Evolutionary conservation across 2,113 vertebrate genomes (phyloP), one percentile per base, ranked within the genome.

Genomic region (Laticauda colubrina): DNA sequence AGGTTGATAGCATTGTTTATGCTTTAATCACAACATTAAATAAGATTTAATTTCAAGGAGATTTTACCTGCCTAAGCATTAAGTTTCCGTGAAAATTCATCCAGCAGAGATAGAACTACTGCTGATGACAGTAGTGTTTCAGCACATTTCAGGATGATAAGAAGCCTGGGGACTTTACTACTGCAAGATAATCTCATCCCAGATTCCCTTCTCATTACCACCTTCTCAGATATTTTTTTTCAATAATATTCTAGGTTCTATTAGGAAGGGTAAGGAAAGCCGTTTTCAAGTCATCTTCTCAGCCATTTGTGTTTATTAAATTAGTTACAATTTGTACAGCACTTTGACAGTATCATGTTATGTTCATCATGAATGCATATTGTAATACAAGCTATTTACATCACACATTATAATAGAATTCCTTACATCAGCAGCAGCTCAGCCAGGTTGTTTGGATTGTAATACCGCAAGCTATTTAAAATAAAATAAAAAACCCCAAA

Each of bases 261-360:
- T 95, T 89, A 93, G 89, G 93, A 85, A 57, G 53, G 23, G n/a
- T 54, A 54, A 34, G 53, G 15, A 94, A 53, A 53, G 64, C 88
- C 95, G 92, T 94, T 96, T 96, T 92, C 86, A 92, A 94, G 96
- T 96, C 94, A 96, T 89, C 96, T 96, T 14, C 10, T 96, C 95
- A 94, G 95, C 94, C 92, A 93, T 96, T 96, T 94, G 88, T 94
- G 94, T 96, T 96, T 95, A 95, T 95, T 96, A 96, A 96, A 96
- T 96, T 94, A 94, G 95, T 95, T 94, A 94, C 93, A 95, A 94
- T 96, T 96, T 95, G 94, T 94, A 95, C 94, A 93, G 94, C 85
- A 89, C 88, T 94, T 91, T 92, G 96, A 96, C 93, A 95, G 91
- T 94, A 93, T 92, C 94, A 93, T 96, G 90, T 91, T 92, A 94